phyloP scores from a whole-genome alignment of 2,113 vertebrate genomes.

The Atrichornis clamosus region DNA sequence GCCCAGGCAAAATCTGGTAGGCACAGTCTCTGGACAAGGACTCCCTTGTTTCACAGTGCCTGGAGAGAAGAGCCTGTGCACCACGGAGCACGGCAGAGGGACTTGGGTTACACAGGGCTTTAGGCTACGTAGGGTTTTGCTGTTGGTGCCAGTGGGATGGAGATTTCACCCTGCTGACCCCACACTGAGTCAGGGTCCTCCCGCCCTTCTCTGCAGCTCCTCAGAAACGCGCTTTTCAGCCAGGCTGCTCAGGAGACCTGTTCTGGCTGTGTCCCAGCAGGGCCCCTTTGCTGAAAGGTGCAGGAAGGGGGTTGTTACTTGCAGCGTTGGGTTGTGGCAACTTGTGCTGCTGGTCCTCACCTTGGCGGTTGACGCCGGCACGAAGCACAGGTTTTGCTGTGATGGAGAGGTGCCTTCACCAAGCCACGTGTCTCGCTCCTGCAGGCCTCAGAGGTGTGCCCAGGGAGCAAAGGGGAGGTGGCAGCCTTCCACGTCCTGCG shows the following conservation, averaged over 20 bases:
- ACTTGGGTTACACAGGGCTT: neutral
- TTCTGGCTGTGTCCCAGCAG: neutral
- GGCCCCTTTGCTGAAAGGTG: neutral
- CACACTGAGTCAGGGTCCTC: accelerated
- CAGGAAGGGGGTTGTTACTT: accelerated
- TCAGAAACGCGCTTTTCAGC: neutral
- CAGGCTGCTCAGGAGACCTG: neutral
- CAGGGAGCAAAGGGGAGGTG: neutral
- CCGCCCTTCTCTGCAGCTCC: neutral
- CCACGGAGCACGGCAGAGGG: accelerated
- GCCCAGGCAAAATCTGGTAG: neutral
- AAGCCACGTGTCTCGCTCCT: accelerated
- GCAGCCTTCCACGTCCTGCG: accelerated
- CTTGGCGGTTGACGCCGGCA: neutral
- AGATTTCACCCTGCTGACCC: neutral
- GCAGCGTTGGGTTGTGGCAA: accelerated
- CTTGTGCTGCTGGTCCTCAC: neutral
- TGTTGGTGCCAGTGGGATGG: neutral
- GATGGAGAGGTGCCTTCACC: neutral
- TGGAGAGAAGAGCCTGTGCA: neutral
- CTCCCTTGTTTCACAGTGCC: neutral
- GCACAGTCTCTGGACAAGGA: neutral
- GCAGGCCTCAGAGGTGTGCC: neutral
- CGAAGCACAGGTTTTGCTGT: accelerated
- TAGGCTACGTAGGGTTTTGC: neutral